Base-by-base conservation (phyloP, 1,140 invertebrate species). In the Venturia canescens region DNA sequence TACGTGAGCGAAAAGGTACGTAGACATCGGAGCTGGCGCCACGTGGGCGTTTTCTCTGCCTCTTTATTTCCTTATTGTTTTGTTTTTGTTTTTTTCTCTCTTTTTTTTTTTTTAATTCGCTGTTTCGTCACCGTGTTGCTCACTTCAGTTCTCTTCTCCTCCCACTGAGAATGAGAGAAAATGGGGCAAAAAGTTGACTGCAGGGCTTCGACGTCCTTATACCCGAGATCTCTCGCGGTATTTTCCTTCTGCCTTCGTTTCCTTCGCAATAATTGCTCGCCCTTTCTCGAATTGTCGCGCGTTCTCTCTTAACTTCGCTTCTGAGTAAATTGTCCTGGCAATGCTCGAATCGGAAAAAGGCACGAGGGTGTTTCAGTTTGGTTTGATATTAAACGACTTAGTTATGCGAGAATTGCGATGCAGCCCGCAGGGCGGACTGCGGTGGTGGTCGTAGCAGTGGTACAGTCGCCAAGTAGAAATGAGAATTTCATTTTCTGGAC, bases 1-100 rank as follows among this genome's bases (percentile, higher is more conserved):
- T 75, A 75, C 71, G 50, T 26, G 71, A 66, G 57, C 50, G 48
- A 75, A 75, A 72, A 75, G 71, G 71, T 57, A 66, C 21, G 9
- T 34, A 75, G 71, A 82, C 71, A 60, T 79, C 60, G 21, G 44
- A 38, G 29, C 44, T 23, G 71, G 78, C 75, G 83, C 80, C 79
- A 79, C 57, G 77, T 82, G 71, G 75, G 72, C 53, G 76, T 27
- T 63, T 27, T 71, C 53, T 29, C 18, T 77, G 21, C 18, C 23
- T 74, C 16, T 57, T 29, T 29, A 57, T 60, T 72, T 71, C 48
- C 48, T 71, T 4, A 23, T 53, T 21, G 48, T 44, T 44, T 27
- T 71, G 29, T 71, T 48, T 29, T 18, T 77, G 21, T 26, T 16
- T 74, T n/a, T 57, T 29, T 29, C 29, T 60, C 63, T 71, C 48